Conservation (phyloP, 2,113 vertebrate species). For the Haemorhous mexicanus region DNA sequence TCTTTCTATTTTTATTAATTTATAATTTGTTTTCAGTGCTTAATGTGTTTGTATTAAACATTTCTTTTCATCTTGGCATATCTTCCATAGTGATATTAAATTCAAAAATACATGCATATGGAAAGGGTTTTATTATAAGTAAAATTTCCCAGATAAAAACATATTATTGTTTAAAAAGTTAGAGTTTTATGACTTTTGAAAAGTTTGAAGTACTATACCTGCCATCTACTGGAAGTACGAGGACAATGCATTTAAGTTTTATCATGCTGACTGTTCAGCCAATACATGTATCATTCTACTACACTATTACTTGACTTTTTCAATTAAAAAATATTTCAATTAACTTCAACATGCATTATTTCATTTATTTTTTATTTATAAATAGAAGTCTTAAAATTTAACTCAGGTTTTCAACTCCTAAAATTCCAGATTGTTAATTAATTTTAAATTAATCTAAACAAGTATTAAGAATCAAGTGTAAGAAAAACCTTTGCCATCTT, state of each 20-base stretch:
- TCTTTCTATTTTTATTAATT: constrained; percentile 45
- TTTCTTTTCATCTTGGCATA: background rate
- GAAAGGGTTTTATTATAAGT: constrained; percentile 23
- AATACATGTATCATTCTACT: background rate
- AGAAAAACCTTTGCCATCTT: background rate
- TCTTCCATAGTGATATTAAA: constrained; percentile 45
- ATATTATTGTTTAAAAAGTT: background rate
- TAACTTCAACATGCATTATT: background rate
- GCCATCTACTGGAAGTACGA: constrained; percentile 78
- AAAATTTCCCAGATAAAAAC: constrained; percentile 16
- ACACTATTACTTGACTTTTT: background rate
- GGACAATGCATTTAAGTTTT: constrained; percentile 59
- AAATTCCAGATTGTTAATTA: background rate
- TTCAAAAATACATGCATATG: constrained; percentile 18
- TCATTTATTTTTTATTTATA: background rate
- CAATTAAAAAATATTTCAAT: background rate
- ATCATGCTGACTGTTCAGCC: background rate
- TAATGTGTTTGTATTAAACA: background rate
- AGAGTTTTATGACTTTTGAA: background rate
- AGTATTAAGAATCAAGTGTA: background rate
- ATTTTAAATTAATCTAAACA: background rate
- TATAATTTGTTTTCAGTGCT: constrained; percentile 18
- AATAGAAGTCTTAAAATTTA: background rate
- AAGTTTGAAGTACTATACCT: constrained; percentile 73
- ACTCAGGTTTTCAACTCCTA: background rate